Evolutionary conservation across 1,140 invertebrate species (phyloP), one percentile per base, ranked within the genome.

Genomic region (Sycophaga agraensis): DNA sequence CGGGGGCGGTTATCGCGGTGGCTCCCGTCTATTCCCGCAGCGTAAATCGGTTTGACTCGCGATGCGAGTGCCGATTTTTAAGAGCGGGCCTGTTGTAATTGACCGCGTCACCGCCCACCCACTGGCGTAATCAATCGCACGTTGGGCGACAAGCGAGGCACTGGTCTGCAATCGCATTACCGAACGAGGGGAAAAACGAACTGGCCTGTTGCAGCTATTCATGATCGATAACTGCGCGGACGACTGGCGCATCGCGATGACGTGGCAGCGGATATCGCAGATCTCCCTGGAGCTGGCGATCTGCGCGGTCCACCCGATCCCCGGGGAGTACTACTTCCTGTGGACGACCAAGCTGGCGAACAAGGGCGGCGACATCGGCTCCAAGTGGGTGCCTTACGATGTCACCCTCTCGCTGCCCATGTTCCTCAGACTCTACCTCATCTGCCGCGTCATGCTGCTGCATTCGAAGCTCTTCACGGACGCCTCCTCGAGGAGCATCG

Each of bases 171-270:
- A n/a, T n/a, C n/a, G n/a, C n/a, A n/a, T n/a, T n/a, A n/a, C n/a
- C n/a, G n/a, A n/a, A n/a, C n/a, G n/a, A n/a, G n/a, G n/a, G n/a
- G n/a, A n/a, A n/a, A n/a, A n/a, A n/a, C n/a, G n/a, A n/a, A n/a
- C n/a, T n/a, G n/a, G n/a, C n/a, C n/a, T n/a, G 53, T 84, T 84
- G 39, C 85, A 98, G 95, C 87, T 98, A 83, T 98, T 97, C 85
- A 96, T 97, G 93, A 97, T 98, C 84, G 95, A 98, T 87, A 99
- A 99, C 86, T 98, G 96, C 84, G 96, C 97, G 51, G 97, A 99
- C 82, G 97, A 99, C 84, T 99, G 97, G 97, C 86, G 97, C 75
- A 99, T 99, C 83, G 97, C 97, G 66, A 97, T 99, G 90, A 99
- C 97, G 59, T 97, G 92, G 90, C 92, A 96, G 82, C 84, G 96